phyloP scores from a whole-genome alignment of 2,888 invertebrate species.

The Ormyrus thymus region DNA sequence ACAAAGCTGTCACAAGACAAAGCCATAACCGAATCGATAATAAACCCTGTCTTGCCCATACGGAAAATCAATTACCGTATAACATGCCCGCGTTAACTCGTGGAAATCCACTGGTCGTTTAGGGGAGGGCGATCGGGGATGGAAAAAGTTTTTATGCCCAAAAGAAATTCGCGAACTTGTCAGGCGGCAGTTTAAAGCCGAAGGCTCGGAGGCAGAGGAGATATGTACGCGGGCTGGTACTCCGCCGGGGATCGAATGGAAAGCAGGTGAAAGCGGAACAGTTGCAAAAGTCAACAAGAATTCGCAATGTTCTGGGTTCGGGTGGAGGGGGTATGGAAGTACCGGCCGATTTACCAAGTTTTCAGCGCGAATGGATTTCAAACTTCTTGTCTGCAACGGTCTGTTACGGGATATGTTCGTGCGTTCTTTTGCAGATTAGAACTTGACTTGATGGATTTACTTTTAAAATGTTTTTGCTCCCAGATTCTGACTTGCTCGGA shows the following conservation, averaged over 20 bases:
- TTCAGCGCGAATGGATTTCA: conserved; percentile 43
- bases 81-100: no score
- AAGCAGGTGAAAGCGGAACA: conserved; percentile 47
- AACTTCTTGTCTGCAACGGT: background rate
- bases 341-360: conserved; percentile 44
- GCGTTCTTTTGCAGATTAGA: no score
- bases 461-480: conserved; percentile 35
- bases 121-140: background rate
- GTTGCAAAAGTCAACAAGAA: conserved; percentile 51
- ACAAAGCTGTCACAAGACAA: background rate
- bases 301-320: conserved; percentile 20
- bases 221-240: background rate
- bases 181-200: conserved; percentile 28
- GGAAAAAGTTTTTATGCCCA: conserved; percentile 34
- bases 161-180: conserved; percentile 38
- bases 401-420: conserved; percentile 1
- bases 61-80: conserved; percentile 30
- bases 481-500: background rate
- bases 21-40: no score
- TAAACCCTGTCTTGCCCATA: background rate
- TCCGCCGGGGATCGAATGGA: conserved; percentile 41
- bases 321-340: background rate
- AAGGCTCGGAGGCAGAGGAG: background rate
- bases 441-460: conserved; percentile 25
- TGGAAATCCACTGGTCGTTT: conserved; percentile 12